Conservation (phyloP, 2,888 invertebrate genomes). For the Meteorus cinctellus region DNA sequence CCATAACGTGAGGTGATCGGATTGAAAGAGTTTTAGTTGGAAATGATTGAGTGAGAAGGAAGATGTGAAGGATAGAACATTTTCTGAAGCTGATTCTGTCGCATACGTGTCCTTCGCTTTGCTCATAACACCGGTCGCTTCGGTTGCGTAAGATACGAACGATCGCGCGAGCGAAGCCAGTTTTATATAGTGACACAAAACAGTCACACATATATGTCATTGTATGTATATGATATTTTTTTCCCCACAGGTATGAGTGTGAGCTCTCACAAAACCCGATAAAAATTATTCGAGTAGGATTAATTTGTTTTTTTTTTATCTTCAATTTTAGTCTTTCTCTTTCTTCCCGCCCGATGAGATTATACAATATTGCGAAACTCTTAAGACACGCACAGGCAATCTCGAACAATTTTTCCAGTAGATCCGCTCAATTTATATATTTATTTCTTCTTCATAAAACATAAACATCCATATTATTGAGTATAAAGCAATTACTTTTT, state of each 20-base stretch:
- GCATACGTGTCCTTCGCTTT: conserved; percentile 65
- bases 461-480: neutral
- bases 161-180: conserved; percentile 45
- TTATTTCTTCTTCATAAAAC: neutral
- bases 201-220: neutral
- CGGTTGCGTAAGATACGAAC: conserved; percentile 61
- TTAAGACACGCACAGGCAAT: neutral
- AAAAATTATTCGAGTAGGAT: conserved; percentile 38
- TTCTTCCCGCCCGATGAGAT: no score
- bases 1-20: conserved; percentile 21
- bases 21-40: conserved; percentile 25
- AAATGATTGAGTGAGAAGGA: conserved; percentile 1
- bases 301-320: conserved; percentile 28
- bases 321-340: neutral
- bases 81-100: conserved; percentile 49
- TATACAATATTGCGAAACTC: neutral
- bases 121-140: conserved; percentile 62
- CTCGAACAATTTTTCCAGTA: neutral
- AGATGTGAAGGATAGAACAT: conserved; percentile 26
- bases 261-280: conserved; percentile 27
- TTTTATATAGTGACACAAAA: neutral
- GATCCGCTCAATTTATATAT: neutral
- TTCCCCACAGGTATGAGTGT: neutral
- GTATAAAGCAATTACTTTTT: neutral
- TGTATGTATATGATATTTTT: neutral